These are phyloP conservation scores for Triops longicaudatus DNA, from an alignment of 1,140 invertebrate species.

Conservation along the genomic window DNA sequence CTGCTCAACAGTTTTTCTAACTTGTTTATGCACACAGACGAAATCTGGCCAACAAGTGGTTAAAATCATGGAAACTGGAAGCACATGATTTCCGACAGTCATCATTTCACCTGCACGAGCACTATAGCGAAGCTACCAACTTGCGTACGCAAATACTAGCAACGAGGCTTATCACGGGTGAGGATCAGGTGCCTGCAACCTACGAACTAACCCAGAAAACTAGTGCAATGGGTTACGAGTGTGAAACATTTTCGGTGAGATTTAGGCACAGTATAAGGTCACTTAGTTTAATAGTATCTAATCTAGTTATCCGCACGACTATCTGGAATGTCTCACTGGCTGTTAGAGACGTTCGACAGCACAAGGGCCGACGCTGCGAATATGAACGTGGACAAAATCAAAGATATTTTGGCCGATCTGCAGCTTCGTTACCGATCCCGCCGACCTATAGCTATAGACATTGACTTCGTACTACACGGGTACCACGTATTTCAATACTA, in stretches of 20 bases:
- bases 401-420: background rate
- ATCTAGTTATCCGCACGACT: background rate
- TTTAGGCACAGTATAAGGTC: background rate
- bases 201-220: background rate
- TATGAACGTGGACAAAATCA: background rate
- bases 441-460: background rate
- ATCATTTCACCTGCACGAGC: background rate
- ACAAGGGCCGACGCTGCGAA: background rate
- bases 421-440: background rate
- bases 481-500: background rate
- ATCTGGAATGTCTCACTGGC: background rate
- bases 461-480: background rate
- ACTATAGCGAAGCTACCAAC: background rate
- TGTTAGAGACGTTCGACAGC: background rate
- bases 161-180: background rate
- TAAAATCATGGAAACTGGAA: background rate
- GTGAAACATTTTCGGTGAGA: background rate
- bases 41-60: background rate
- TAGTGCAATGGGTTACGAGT: background rate
- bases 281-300: background rate
- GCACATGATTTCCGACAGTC: background rate
- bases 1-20: too few species aligned
- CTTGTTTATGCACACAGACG: background rate
- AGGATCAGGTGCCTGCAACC: background rate
- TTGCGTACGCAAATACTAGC: background rate